Evolutionary conservation across 2,113 vertebrate genomes (phyloP).

Genomic region (Aphelocoma coerulescens): DNA sequence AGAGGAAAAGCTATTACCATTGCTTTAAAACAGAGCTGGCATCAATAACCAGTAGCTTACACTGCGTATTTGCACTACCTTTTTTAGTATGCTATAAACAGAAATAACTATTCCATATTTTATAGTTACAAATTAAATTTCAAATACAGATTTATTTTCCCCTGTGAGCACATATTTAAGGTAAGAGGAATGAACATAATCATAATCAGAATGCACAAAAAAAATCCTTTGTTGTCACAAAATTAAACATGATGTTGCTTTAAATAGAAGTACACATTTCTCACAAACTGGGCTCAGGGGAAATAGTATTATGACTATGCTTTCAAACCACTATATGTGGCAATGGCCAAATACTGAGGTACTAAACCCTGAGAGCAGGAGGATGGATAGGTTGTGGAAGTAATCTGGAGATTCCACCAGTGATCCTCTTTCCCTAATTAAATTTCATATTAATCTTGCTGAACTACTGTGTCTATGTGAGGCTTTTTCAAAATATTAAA

Average conservation of each 20-base stretch:
- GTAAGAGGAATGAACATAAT: background rate
- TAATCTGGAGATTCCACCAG: background rate
- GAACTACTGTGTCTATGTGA: background rate
- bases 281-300: background rate
- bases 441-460: background rate
- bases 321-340: background rate
- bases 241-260: slow-evolving; percentile 27
- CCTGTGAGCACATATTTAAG: background rate
- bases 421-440: background rate
- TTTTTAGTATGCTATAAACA: slow-evolving; percentile 28
- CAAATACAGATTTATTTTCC: slow-evolving; percentile 34
- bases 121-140: slow-evolving; percentile 29
- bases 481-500: background rate
- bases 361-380: background rate
- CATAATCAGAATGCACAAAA: background rate
- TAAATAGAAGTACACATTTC: slow-evolving; percentile 16
- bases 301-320: background rate
- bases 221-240: background rate
- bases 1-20: background rate
- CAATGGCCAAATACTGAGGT: background rate
- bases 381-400: background rate
- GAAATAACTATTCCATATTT: slow-evolving; percentile 30
- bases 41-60: background rate
- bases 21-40: background rate
- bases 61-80: background rate